A percentile compares a stretch with the other conserved stretches of the same genome.
Evolutionary conservation across 2,797 vertebrate species (phyloP).

Genomic region (Erethizon dorsatum): DNA sequence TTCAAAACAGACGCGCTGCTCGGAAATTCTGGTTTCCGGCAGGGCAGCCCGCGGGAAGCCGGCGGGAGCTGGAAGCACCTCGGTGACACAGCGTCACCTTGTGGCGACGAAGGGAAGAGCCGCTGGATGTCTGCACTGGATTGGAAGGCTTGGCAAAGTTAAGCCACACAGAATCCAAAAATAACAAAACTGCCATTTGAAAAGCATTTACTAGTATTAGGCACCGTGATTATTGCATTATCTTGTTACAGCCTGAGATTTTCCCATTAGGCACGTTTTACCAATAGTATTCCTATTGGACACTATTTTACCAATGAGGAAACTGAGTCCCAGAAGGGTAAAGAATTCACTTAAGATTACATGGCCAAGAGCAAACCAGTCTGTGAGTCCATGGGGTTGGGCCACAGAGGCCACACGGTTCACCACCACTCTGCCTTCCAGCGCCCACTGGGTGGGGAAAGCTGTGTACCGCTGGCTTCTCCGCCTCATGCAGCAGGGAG

Average conservation of each 20-base stretch:
- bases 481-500: background rate
- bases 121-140: background rate
- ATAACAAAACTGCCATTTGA: background rate
- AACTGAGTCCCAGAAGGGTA: background rate
- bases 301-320: background rate
- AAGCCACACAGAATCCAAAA: background rate
- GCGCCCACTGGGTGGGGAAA: background rate
- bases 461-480: background rate
- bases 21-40: background rate
- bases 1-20: background rate
- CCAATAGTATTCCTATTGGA: background rate
- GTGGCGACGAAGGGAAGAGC: slow-evolving; percentile 70
- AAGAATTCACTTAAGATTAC: background rate
- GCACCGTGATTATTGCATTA: background rate
- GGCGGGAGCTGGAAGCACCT: background rate
- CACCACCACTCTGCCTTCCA: background rate
- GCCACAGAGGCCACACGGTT: background rate
- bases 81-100: slow-evolving; percentile 83
- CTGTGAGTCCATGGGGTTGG: background rate
- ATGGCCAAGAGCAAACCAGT: background rate
- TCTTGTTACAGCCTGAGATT: background rate
- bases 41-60: fast-evolving
- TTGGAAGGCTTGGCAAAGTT: background rate
- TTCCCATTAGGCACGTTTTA: background rate
- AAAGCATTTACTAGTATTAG: background rate